Base-by-base conservation (phyloP, 2,888 invertebrate species). In the Drosophila emarginata region DNA sequence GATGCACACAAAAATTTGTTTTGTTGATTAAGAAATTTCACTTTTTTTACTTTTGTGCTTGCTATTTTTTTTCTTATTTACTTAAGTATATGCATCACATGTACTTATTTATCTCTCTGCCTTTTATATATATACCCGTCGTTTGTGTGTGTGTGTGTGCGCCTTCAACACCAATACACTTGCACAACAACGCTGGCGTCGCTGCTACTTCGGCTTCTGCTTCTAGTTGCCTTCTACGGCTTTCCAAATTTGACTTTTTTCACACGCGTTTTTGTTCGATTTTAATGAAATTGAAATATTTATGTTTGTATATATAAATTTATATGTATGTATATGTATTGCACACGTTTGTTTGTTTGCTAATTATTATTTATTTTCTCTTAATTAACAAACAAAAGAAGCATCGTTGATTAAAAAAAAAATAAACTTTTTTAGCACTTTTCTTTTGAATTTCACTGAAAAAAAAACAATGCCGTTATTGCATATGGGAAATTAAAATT, bases 111-210 rank as follows among this genome's bases (percentile, higher is more conserved):
- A 74, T 61, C 60, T 54, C 37, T 59, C 67, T 76, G 67, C 59
- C 60, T 54, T 32, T 59, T 66, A 67, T 67, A 67, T 69, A 53
- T 60, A 23, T 57, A 63, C 56, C 58, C 36, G 21, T 32, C 58
- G 40, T 64, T 64, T 12, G 66, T 39, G 39, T 56, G 60, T 68
- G 58, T 68, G 23, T 6, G 26, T 26, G 68, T 60, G 63, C 56
- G 61, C 36, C 54, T 76, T 79, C 63, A 79, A 80, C 84, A 84
- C 83, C 57, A 83, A 80, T 74, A 83, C 83, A 83, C 87, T 84
- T 76, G 79, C 87, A 79, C 65, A 70, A 71, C 71, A 71, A 54
- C 59, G 70, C 60, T 68, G 71, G 62, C 60, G 70, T 70, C 60
- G 72, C 68, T 72, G 76, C 72, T 67, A 61, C 59, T 65, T 62